A percentile compares a stretch with the other conserved stretches of the same genome.
phyloP scores from a whole-genome alignment of 2,113 vertebrate species.

The Alethe diademata region DNA sequence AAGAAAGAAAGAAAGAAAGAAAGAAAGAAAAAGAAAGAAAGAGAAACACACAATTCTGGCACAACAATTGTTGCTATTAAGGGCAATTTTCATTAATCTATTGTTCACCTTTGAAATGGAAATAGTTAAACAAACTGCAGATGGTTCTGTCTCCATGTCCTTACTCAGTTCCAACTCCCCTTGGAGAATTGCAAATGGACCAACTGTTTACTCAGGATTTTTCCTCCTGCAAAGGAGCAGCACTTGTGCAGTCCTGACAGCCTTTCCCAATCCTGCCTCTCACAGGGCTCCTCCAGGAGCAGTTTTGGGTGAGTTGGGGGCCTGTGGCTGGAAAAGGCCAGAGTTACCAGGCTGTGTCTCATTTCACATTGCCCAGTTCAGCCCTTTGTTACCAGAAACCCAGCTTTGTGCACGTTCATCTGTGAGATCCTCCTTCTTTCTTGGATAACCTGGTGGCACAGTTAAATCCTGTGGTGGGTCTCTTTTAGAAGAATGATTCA shows the following conservation, averaged over 20 bases:
- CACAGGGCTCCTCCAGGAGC: background rate
- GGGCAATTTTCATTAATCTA: background rate
- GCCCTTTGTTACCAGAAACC: background rate
- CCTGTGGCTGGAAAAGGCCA: background rate
- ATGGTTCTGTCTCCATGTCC: background rate
- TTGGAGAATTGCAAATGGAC: background rate
- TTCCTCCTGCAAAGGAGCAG: background rate
- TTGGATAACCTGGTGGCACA: background rate
- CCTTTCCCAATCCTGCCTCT: background rate
- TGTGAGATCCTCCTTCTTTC: background rate
- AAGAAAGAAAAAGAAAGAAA: rapidly evolving
- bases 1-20: too few relatives aligned
- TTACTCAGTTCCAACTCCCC: background rate
- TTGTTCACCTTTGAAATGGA: constrained; percentile 27
- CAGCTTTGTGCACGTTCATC: background rate
- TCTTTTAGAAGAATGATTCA: background rate
- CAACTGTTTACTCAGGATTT: background rate
- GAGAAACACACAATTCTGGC: background rate
- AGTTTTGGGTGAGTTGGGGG: background rate
- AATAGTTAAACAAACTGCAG: constrained; percentile 25
- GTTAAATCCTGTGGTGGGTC: background rate
- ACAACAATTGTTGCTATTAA: background rate
- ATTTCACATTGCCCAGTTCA: background rate
- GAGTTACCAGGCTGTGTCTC: background rate
- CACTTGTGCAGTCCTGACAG: background rate